Base-by-base conservation (phyloP, 2,113 vertebrate genomes). In the Sphaerodactylus townsendi region DNA sequence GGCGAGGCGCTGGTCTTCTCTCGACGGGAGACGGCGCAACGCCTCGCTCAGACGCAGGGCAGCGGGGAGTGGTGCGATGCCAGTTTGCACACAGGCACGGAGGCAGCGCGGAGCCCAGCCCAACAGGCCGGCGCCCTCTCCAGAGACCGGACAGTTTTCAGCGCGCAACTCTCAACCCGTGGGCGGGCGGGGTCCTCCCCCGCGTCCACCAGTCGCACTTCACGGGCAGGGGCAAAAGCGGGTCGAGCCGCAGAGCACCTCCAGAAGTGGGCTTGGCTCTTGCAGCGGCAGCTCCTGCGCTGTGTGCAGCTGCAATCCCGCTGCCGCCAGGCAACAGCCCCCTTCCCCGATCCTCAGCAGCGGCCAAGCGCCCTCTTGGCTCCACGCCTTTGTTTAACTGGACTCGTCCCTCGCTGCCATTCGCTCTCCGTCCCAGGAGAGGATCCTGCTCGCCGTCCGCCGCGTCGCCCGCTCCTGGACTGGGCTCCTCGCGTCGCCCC, bases 281-380 rank as follows among this genome's bases (percentile, higher is more conserved):
- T 48, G 14, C 28, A 10, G 10, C 41, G 11, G 39, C 39, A 13
- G 70, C 1, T 46, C 59, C 10, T 11, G 56, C 10, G 9, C 4
- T 6, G 76, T 25, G 37, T 3, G 53, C 33, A 28, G 44, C 28
- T n/a, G 72, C n/a, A n/a, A n/a, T n/a, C n/a, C n/a, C n/a, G n/a
- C n/a, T n/a, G n/a, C n/a, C n/a, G n/a, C n/a, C n/a, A n/a, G n/a
- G n/a, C n/a, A n/a, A n/a, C 5, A 41, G 62, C 28, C 69, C 75
- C 81, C 81, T 86, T 85, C 80, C 88, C 81, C 85, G 15, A 8
- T 10, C 41, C 48, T 81, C 10, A 50, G 88, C 84, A 82, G 85
- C 86, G 2, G 77, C 44, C 10, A 68, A 23, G 39, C 8, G 14
- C 53, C 9, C 25, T 44, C 1, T 28, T 5, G 30, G 1, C 44